Evolutionary conservation across 1,140 invertebrate genomes (phyloP).

Genomic region (Brachionus plicatilis): DNA sequence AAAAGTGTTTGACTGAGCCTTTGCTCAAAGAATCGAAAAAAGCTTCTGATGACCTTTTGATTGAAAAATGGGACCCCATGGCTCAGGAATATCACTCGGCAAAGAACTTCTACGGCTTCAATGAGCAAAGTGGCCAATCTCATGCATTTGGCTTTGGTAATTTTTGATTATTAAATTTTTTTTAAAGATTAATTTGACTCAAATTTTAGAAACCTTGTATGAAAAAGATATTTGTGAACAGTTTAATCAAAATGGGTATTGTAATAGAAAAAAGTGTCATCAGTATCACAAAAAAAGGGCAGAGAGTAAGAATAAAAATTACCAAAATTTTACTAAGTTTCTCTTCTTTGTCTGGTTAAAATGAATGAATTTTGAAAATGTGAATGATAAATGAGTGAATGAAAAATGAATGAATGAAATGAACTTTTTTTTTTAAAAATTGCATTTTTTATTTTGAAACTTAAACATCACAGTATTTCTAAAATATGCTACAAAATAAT

Average conservation of each 20-base stretch:
- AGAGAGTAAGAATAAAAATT: background rate
- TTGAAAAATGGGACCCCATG: constrained; percentile 9
- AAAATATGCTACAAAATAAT: too few relatives aligned
- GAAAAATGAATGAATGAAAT: too few relatives aligned
- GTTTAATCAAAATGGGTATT: background rate
- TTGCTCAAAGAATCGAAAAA: background rate
- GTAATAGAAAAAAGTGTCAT: background rate
- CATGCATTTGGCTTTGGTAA: background rate
- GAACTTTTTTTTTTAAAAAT: too few relatives aligned
- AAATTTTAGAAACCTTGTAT: background rate
- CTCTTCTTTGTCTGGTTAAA: too few relatives aligned
- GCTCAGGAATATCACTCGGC: background rate
- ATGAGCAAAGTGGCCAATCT: constrained; percentile 2
- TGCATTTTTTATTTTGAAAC: too few relatives aligned
- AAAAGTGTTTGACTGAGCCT: background rate
- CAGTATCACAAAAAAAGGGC: background rate
- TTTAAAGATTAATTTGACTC: background rate
- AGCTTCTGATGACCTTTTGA: background rate
- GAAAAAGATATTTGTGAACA: constrained; percentile 15
- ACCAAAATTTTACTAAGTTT: too few relatives aligned
- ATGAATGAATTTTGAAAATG: too few relatives aligned
- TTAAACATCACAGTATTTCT: too few relatives aligned
- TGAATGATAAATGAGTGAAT: too few relatives aligned
- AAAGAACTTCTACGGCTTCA: constrained; percentile 19
- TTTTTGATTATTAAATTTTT: background rate